These are phyloP conservation scores for Chironomus striatipennis DNA, from an alignment of 1,140 invertebrate genomes.

Conservation along the genomic window DNA sequence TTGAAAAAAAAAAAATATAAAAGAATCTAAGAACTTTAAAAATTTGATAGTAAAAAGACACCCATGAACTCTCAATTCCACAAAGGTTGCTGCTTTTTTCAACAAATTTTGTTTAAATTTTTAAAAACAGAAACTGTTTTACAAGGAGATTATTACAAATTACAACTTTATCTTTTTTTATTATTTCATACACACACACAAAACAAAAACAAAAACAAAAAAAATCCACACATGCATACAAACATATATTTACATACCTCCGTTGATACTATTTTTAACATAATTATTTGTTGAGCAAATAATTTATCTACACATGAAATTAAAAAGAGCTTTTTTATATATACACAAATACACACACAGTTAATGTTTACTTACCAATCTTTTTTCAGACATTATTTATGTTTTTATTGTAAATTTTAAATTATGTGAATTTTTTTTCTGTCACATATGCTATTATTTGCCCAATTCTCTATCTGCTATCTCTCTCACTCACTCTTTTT, in stretches of 20 bases:
- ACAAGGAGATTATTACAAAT: conserved; percentile 10
- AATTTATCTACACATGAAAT: neutral
- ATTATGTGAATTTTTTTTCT: no score
- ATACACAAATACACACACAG: neutral
- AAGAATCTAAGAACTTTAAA: no score
- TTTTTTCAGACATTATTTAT: no score
- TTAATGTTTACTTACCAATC: no score
- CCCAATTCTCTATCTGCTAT: neutral
- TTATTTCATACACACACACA: neutral
- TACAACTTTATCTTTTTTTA: neutral
- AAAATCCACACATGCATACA: neutral
- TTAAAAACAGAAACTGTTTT: conserved; percentile 5
- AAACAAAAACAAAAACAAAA: neutral
- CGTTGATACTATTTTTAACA: neutral
- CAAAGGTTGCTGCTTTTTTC: no score
- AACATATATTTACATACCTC: neutral
- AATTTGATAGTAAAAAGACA: no score
- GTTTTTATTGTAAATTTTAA: no score
- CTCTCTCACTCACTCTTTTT: neutral
- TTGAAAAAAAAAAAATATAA: no score
- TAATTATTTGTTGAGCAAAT: conserved; percentile 20
- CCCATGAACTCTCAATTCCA: no score
- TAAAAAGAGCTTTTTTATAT: neutral
- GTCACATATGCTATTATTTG: no score
- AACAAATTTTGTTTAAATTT: neutral